Percentiles rank a stretch among this genome's conserved stretches.
Evolutionary conservation across 2,113 vertebrate species (phyloP).

Genomic region (Tragelaphus buxtoni): DNA sequence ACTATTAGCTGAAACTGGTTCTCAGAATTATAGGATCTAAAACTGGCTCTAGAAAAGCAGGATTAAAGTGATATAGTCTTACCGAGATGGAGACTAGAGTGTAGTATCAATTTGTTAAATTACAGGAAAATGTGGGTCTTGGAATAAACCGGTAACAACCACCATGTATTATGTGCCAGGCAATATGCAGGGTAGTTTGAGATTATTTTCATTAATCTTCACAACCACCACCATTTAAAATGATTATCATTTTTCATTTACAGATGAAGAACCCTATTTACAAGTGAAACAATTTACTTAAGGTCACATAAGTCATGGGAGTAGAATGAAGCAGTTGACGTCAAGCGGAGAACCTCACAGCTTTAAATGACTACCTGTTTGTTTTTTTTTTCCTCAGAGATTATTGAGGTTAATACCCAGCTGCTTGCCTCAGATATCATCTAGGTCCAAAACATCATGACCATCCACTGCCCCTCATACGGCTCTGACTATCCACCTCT

Average conservation of each 20-base stretch:
- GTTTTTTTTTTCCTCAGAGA: neutral
- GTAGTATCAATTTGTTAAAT: neutral
- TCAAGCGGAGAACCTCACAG: neutral
- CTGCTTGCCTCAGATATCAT: neutral
- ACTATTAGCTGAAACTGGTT: neutral
- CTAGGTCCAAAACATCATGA: neutral
- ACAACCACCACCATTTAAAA: neutral
- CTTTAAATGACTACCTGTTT: neutral
- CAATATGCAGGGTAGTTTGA: neutral
- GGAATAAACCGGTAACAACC: neutral
- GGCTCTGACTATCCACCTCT: neutral
- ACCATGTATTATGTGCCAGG: neutral
- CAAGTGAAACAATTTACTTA: neutral
- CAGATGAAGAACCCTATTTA: neutral
- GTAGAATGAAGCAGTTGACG: neutral
- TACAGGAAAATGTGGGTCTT: neutral
- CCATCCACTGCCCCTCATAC: neutral
- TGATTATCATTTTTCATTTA: neutral
- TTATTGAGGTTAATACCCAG: neutral
- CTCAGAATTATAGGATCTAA: neutral
- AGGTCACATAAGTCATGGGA: neutral
- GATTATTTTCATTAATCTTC: neutral
- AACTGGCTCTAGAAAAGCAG: neutral
- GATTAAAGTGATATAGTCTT: neutral
- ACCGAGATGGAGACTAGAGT: neutral